These are phyloP conservation scores for Barnardius zonarius DNA, from an alignment of 2,113 vertebrate species.

Conservation along the genomic window DNA sequence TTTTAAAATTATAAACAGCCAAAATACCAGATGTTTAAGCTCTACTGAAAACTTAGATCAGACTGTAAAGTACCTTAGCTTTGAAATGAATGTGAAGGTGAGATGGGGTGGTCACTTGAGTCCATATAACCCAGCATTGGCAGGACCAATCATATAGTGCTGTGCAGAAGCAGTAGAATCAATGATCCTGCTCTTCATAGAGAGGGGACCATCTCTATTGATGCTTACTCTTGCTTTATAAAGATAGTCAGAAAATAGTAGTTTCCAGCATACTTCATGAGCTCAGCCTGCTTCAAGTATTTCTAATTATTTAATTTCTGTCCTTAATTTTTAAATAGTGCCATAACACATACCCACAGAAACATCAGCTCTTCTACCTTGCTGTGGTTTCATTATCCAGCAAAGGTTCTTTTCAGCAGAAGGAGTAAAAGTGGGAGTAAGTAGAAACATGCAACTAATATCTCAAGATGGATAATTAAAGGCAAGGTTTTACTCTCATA, in stretches of 20 bases:
- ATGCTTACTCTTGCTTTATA: background rate
- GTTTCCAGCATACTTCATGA: background rate
- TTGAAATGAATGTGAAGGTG: background rate
- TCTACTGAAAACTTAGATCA: background rate
- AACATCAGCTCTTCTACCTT: background rate
- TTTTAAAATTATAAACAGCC: background rate
- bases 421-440: background rate
- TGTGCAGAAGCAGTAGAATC: background rate
- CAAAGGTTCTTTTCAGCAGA: background rate
- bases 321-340: background rate
- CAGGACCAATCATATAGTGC: too few relatives aligned
- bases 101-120: background rate
- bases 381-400: background rate
- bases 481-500: background rate
- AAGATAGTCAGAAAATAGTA: background rate
- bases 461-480: slow-evolving; percentile 1
- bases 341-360: background rate
- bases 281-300: background rate
- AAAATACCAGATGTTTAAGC: background rate
- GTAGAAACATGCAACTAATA: background rate
- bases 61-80: background rate
- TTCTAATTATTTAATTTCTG: background rate
- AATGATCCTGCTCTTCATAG: background rate
- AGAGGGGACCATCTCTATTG: background rate
- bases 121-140: background rate